Conservation (phyloP, 30 jellyfish, hydroid and myxozoan genomes). For the Sanderia malayensis region DNA sequence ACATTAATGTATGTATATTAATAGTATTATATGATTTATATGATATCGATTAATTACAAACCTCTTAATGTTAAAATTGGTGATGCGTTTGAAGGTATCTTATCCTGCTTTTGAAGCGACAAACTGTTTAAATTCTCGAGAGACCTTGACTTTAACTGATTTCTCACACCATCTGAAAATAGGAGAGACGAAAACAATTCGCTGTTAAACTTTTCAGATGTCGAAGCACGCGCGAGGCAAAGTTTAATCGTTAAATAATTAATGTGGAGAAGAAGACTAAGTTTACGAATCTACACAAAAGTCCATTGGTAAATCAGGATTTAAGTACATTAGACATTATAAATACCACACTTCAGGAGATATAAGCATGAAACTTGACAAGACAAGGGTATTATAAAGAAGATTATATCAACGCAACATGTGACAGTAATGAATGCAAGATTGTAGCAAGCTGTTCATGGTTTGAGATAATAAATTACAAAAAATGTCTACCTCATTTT, state of each 20-base stretch:
- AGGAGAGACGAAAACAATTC: neutral
- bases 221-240: neutral
- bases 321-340: neutral
- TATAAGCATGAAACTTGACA: no score
- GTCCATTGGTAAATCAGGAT: neutral
- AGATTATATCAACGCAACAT: no score
- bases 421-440: no score
- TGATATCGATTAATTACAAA: no score
- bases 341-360: conserved; percentile 9
- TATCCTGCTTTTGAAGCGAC: neutral
- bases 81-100: neutral
- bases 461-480: no score
- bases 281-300: neutral
- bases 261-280: neutral
- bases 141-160: neutral
- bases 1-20: no score
- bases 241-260: neutral
- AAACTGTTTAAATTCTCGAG: neutral
- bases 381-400: no score
- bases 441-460: no score
- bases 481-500: no score
- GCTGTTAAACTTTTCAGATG: no score
- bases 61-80: neutral
- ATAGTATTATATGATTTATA: no score
- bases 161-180: neutral